Evolutionary conservation across 2,888 invertebrate genomes (phyloP), one percentile per base, ranked within the genome.

Genomic region (Achlya flavicornis): DNA sequence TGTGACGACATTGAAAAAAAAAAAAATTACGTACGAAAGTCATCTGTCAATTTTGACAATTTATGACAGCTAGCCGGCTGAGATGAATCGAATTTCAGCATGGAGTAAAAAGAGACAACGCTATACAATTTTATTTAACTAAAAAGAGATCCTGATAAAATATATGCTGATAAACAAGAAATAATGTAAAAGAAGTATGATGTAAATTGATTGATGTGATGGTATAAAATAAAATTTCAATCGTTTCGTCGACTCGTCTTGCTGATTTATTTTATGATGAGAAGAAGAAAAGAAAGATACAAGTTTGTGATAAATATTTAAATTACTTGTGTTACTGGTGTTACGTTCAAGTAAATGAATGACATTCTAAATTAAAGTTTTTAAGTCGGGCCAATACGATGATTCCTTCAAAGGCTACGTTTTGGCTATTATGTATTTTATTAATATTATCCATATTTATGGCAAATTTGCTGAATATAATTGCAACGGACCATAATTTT

Each of bases 371-470:
- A 11, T 41, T 60, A 19, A 43, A 41, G 26, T 60, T 41, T 41
- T 26, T 26, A 53, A 53, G 16, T 19, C 14, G 3, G 53, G 16
- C 61, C 68, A 65, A 33, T 62, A 53, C 16, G 69, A 96, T 96
- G 96, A 95, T 95, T 86, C 91, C 96, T 75, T 94, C 96, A 46
- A 96, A 95, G 88, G 93, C 94, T 66, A 94, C 96, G 14, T 81
- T 96, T 69, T 90, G 95, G 68, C 81, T 96, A 66, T 83, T 96
- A 66, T 91, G 95, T 80, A 92, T 95, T 66, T 94, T 96, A 79
- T 87, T 96, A 74, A 88, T 96, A 75, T 86, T 96, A 61, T 96
- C 96, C 63, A 94, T 96, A 78, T 94, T 96, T 77, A 94, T 96
- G 78, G 96, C 96, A 33, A 96, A 95, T 91, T 94, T 97, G 68